Base-by-base conservation (phyloP, 2,113 vertebrate species). In the Rafetus swinhoei region DNA sequence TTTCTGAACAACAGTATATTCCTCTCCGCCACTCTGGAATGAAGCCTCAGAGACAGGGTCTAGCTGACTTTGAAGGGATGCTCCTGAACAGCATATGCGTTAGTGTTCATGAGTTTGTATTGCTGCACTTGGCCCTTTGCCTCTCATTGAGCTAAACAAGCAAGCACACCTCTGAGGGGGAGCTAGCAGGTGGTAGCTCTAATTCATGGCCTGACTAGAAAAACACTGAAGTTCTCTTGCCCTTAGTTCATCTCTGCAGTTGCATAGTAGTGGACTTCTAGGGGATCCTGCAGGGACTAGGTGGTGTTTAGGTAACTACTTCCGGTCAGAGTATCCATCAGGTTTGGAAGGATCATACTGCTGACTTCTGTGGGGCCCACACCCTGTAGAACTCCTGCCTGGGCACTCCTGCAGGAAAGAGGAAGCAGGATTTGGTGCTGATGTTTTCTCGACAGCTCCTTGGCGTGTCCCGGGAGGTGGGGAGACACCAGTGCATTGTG, bases 301-400 rank as follows among this genome's bases (percentile, higher is more conserved):
- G 62, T 9, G 39, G 86, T 60, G n/a, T 45, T n/a, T n/a, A n/a
- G 29, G 62, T 14, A 65, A 29, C 60, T 65, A 14, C 60, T 16
- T 7, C 13, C 32, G 5, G 60, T 65, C 32, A n/a, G 62, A 18
- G 62, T 32, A 69, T 32, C 0, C 11, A 0, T 57, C 59, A 50
- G 0, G 0, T 79, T 81, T 54, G 1, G 3, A 9, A 90, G 77
- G 59, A 74, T 84, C 45, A 53, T 50, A 72, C 79, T 79, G 57
- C 0, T 0, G 1, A 50, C 14, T 77, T 77, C 74, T 50, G 39
- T 25, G 39, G 39, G 24, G 74, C 24, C 22, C 39, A 24, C 5
- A 39, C 21, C 21, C 35, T n/a, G 9, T 2, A 32, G 62, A 65
- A 29, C 62, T n/a, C 29, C 29, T 16, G 14, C 62, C 18, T 27